Conservation (phyloP, 2,113 vertebrate species). For the Acanthochromis polyacanthus region DNA sequence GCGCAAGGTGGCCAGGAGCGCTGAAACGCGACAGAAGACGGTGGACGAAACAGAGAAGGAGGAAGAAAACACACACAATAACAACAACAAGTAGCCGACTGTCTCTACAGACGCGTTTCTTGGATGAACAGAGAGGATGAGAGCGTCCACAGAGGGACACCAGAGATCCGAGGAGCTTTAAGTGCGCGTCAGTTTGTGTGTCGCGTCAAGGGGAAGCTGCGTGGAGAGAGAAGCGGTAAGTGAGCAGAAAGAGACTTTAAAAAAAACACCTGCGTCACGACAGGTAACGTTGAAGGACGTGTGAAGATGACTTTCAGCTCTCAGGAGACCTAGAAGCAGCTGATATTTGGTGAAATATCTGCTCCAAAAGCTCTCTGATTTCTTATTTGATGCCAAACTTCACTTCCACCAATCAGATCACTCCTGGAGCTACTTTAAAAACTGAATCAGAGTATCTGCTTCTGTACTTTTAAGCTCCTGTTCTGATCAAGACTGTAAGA, state of each 20-base stretch:
- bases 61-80: neutral
- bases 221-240: conserved; percentile 61
- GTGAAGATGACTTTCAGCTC: conserved; percentile 18
- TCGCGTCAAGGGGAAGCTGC: conserved; percentile 7
- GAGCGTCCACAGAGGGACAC: conserved; percentile 27
- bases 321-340: neutral
- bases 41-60: conserved; percentile 55
- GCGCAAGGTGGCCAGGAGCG: conserved; percentile 81
- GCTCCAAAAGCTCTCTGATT: neutral
- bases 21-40: conserved; percentile 66
- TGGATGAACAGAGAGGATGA: conserved; percentile 57
- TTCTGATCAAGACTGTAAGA: neutral
- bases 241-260: conserved; percentile 35
- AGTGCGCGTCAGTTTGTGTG: conserved; percentile 39
- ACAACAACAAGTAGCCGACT: too few species aligned
- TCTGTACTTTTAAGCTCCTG: neutral
- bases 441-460: conserved; percentile 5
- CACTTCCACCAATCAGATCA: conserved; percentile 14
- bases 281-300: conserved; percentile 39
- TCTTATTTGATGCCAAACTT: conserved; percentile 11
- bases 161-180: conserved; percentile 16
- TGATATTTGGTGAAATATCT: neutral
- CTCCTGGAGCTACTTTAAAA: neutral
- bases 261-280: conserved; percentile 59
- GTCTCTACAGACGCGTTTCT: conserved; percentile 18